Evolutionary conservation across 2,888 invertebrate species (phyloP).

Genomic region (Polylopha cassiicola): DNA sequence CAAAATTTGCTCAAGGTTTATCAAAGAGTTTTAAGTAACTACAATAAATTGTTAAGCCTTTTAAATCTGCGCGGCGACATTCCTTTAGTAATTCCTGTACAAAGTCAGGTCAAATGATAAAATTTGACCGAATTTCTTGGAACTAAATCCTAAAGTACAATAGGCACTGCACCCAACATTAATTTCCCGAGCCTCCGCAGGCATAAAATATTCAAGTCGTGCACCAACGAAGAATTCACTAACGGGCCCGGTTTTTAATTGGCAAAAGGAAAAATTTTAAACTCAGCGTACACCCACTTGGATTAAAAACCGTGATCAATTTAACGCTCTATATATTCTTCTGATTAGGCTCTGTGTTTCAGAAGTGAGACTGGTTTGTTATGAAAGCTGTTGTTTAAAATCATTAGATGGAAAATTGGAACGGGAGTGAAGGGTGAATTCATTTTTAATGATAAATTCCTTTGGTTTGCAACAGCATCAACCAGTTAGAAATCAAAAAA

Average conservation of each 20-base stretch:
- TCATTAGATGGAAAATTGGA: too few relatives aligned
- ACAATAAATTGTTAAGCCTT: background rate
- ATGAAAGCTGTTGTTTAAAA: too few relatives aligned
- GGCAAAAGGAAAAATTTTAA: slow-evolving; percentile 37
- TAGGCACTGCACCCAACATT: slow-evolving; percentile 48
- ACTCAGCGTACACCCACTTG: slow-evolving; percentile 28
- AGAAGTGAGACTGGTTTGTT: too few relatives aligned
- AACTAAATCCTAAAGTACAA: slow-evolving; percentile 48
- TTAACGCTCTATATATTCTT: background rate
- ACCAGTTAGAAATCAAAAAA: slow-evolving; percentile 34
- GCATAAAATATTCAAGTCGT: slow-evolving; percentile 58
- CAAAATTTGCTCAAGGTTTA: too few relatives aligned
- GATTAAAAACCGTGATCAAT: background rate
- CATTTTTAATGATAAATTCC: slow-evolving; percentile 1
- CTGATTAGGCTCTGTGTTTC: slow-evolving; percentile 3
- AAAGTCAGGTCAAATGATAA: slow-evolving; percentile 31
- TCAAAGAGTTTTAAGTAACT: slow-evolving; percentile 4
- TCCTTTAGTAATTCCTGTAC: slow-evolving; percentile 2
- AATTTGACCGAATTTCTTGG: slow-evolving; percentile 37
- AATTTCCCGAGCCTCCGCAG: slow-evolving; percentile 57
- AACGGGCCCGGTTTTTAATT: slow-evolving; percentile 52
- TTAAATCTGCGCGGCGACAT: too few relatives aligned
- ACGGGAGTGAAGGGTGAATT: background rate
- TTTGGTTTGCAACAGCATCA: slow-evolving; percentile 6
- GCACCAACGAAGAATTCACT: slow-evolving; percentile 44